Evolutionary conservation across 2,113 vertebrate species (phyloP).

Genomic region (Caranx melampygus): DNA sequence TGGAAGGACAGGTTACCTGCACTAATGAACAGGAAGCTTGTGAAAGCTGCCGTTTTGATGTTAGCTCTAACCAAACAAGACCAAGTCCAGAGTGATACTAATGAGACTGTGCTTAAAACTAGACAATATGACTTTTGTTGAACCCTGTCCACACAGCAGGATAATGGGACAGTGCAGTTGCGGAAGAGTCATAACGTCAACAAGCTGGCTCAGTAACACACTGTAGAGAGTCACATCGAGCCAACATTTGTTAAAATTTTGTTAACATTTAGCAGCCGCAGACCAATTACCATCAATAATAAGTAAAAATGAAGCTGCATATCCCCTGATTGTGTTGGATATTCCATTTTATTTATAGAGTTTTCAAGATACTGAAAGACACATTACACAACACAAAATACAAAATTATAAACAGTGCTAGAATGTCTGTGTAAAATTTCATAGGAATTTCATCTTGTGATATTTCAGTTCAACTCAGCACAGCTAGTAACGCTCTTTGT

Average conservation of each 20-base stretch:
- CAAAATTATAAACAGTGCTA: too few species aligned
- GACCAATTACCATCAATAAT: background rate
- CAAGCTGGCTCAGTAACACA: background rate
- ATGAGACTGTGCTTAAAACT: background rate
- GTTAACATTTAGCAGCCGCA: background rate
- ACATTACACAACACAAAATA: background rate
- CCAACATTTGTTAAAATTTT: too few species aligned
- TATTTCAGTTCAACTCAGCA: background rate
- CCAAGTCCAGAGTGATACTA: background rate
- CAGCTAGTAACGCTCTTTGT: background rate
- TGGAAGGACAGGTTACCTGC: constrained; percentile 4
- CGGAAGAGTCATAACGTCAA: background rate
- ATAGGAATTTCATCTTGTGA: background rate
- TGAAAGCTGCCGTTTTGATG: constrained; percentile 6
- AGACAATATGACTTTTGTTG: background rate
- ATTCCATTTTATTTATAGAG: too few species aligned
- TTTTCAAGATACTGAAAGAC: background rate
- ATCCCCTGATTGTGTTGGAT: too few species aligned
- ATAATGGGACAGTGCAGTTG: background rate
- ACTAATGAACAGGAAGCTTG: constrained; percentile 2
- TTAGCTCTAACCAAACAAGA: background rate
- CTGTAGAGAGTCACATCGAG: background rate
- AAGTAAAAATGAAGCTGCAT: background rate
- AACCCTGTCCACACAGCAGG: background rate
- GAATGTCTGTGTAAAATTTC: background rate